A percentile compares a stretch with the other conserved stretches of the same genome.
phyloP scores from a whole-genome alignment of 2,888 invertebrate species.

The Trichopria drosophilae region DNA sequence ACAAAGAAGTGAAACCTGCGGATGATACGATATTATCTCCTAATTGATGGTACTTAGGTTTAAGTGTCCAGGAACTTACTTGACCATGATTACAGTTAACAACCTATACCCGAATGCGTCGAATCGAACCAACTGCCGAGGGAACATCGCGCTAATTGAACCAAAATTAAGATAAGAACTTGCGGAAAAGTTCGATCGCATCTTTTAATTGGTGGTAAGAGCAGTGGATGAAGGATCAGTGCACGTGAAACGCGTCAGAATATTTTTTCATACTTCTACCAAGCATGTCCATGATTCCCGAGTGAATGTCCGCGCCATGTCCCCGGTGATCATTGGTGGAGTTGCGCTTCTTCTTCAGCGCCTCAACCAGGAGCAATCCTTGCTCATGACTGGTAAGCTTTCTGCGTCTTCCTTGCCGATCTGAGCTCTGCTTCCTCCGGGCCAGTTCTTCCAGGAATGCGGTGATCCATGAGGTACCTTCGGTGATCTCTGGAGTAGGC shows the following conservation, averaged over 20 bases:
- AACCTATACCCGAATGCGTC: too few species aligned
- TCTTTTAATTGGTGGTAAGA: too few species aligned
- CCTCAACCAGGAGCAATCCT: conserved; percentile 73
- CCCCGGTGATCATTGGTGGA: conserved; percentile 61
- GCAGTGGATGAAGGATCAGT: too few species aligned
- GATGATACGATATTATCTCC: too few species aligned
- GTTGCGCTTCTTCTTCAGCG: conserved; percentile 68
- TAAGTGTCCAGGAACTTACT: too few species aligned
- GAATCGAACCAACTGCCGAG: conserved; percentile 3
- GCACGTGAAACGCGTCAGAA: too few species aligned
- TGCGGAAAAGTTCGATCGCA: too few species aligned
- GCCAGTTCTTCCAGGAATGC: conserved; percentile 41
- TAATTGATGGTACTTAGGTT: too few species aligned
- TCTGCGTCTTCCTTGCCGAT: conserved; percentile 53
- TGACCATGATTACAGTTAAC: too few species aligned
- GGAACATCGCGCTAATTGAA: conserved; percentile 1
- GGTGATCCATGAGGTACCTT: too few species aligned
- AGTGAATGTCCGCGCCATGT: conserved; percentile 61
- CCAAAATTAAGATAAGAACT: not conserved
- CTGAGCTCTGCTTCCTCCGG: conserved; percentile 18
- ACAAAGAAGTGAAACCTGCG: too few species aligned
- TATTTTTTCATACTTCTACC: conserved; percentile 71
- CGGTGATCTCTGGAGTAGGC: too few species aligned
- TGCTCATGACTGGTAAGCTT: conserved; percentile 72
- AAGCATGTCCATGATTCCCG: conserved; percentile 80